Evolutionary conservation across 1,140 invertebrate species (phyloP), one percentile per base, ranked within the genome.

Genomic region (Tetragonula clypearis): DNA sequence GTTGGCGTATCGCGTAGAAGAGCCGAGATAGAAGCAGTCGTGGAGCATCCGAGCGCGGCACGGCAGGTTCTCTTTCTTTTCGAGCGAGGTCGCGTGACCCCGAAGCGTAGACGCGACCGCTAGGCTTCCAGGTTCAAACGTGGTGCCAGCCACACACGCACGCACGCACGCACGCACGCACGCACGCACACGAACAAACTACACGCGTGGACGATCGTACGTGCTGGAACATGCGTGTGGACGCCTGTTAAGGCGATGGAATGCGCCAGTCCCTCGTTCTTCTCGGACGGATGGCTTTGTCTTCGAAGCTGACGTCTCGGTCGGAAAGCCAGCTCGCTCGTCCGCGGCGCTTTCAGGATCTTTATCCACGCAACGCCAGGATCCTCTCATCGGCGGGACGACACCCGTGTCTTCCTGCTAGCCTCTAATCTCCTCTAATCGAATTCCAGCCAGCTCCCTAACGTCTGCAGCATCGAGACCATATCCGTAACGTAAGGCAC

Each of bases 221-320:
- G 74, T 72, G 68, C 23, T 72, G n/a, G 82, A 30, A 84, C 82
- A 69, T 86, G 60, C 41, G 88, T 89, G 85, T 89, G 83, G 82
- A 87, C 91, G 88, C 91, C 91, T 90, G 90, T 89, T 93, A 94
- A 93, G 93, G 91, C 91, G 88, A 94, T 93, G 93, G 93, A 93
- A 94, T 94, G 93, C 88, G 88, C 90, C 87, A 88, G 89, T 88
- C 88, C 88, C 84, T 86, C 71, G 75, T 35, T 80, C 74, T 69
- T 79, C 79, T 74, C 90, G 90, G 90, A 93, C 91, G 86, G 92
- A 93, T 93, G 89, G 93, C 91, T 93, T 93, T 93, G 92, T 92
- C 93, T 93, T 93, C 90, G 89, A 86, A 92, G 90, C 92, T 92
- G 92, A 93, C 92, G 88, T 92, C 90, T 90, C 86, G 89, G 89